phyloP scores from a whole-genome alignment of 2,888 invertebrate species.

The Cryptocephalus primarius region DNA sequence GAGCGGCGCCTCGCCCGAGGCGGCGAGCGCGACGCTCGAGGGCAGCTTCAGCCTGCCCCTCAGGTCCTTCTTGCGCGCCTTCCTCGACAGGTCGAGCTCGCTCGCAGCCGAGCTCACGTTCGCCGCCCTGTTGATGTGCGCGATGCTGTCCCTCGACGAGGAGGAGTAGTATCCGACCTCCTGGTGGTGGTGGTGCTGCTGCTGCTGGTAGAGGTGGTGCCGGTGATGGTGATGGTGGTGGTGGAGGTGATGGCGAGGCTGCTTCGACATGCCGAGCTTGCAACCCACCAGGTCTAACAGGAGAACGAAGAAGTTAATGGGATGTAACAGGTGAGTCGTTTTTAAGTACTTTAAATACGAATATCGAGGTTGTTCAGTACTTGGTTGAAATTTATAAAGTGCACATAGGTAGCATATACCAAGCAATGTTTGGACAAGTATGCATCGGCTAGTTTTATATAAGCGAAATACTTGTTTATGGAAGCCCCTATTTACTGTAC shows the following conservation, averaged over 20 bases:
- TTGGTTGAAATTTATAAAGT: too few relatives aligned
- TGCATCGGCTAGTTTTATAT: too few relatives aligned
- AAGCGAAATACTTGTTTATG: too few relatives aligned
- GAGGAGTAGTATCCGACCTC: conserved; percentile 54
- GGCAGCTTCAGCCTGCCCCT: conserved; percentile 51
- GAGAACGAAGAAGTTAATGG: neutral
- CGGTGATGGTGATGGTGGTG: conserved; percentile 39
- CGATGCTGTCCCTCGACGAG: conserved; percentile 63
- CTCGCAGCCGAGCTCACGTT: conserved; percentile 57
- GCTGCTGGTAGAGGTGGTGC: conserved; percentile 11
- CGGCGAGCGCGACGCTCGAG: conserved; percentile 47
- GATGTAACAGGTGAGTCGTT: too few relatives aligned
- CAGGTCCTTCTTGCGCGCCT: conserved; percentile 52
- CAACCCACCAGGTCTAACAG: conserved; percentile 64
- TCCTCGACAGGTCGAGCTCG: conserved; percentile 67
- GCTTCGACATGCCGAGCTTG: conserved; percentile 57
- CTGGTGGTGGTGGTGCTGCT: conserved; percentile 34
- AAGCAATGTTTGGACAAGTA: too few relatives aligned
- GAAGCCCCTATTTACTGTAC: too few relatives aligned
- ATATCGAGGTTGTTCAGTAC: too few relatives aligned
- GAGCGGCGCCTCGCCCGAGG: conserved; percentile 65
- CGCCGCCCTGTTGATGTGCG: conserved; percentile 45
- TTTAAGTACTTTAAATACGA: too few relatives aligned
- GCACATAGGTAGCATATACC: too few relatives aligned
- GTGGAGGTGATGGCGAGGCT: conserved; percentile 38